Evolutionary conservation across 35 echinoderm and acorn worm species (phyloP), one percentile per base, ranked within the genome.

Genomic region (Lytechinus variegatus): DNA sequence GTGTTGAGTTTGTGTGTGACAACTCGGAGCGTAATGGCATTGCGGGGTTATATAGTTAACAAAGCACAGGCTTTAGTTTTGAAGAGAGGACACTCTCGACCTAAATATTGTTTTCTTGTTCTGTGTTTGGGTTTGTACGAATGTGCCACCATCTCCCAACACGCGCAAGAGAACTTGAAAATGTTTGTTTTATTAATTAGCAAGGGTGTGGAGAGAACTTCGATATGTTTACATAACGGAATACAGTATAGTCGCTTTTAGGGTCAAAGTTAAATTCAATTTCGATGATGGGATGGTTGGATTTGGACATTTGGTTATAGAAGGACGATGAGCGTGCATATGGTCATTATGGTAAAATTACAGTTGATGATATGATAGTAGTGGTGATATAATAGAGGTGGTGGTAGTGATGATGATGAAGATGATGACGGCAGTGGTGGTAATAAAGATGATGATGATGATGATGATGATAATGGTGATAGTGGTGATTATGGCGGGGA

Each of bases 391-490:
- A 44, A 44, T 44, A 44, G 33, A 1, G 33, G 33, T 44, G 33
- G 33, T 44, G 33, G 2, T 44, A 44, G 0, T 44, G 33, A 44
- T 19, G 91, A 92, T 92, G 91, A 92, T 93, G 91, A 54, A 54
- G 91, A 93, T 93, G 33, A 93, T 93, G 91, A 27, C 0, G 91
- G 54, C 14, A 52, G 6, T 93, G 91, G 5, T 93, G 91, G 52
- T 92, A 44, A 92, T 92, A 52, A 24, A 28, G 91, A 92, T 92
- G 8, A 0, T 93, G 91, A 54, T 93, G 91, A 93, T 93, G 91
- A 93, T 93, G 91, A 27, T 54, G 91, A 93, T 54, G 27, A 4
- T 93, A 51, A 93, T 93, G 91, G 9, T 92, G 91, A 92, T 92
- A 52, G 54, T 19, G 91, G 52, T 92, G 91, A 54, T 93, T 54